Evolutionary conservation across 37 sponge, comb jelly and placozoan species (phyloP), one percentile per base, ranked within the genome.

Genomic region (Tethya wilhelma): DNA sequence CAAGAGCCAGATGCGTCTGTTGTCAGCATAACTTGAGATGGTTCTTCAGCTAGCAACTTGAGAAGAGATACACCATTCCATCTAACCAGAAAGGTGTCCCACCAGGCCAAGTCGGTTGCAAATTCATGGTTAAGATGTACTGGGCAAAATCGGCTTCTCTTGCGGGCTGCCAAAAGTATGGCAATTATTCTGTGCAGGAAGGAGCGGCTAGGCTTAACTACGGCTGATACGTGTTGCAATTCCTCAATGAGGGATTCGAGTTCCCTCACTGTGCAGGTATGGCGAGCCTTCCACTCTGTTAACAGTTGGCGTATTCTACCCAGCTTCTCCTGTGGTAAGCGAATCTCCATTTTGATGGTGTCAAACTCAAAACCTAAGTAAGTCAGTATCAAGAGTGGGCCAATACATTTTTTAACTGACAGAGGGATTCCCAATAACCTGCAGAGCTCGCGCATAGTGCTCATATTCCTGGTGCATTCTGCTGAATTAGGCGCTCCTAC

Each of bases 1-100:
- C 7, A 12, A 14, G 7, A 12, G 31, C 7, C 63, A 14, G 14
- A 60, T 28, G 7, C 7, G 14, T 60, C 63, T 31, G 14, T 31
- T 31, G 63, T 6, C 63, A 60, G 25, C n/a, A n/a, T n/a, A n/a
- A n/a, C n/a, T 11, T 6, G 19, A 9, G 31, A 11, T 28, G 30
- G 9, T 28, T 63, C 31, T 20, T 22, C 9, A 20, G 30, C 64
- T 7, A 32, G 38, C 4, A 36, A 36, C 32, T 22, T n/a, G n/a
- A n/a, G 55, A 17, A 49, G 17, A 11, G 59, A 29, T 5, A n/a
- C 30, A 12, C 88, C 88, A 55, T 82, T 82, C 83, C 83, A 82
- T 26, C 17, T 7, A 17, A 64, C 8, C 8, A 32, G 6, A 41
- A 71, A 44, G n/a, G 25, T 26, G 28, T n/a, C 14, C 72, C 72